Evolutionary conservation across 2,113 vertebrate genomes (phyloP).

Genomic region (Polypterus senegalus): DNA sequence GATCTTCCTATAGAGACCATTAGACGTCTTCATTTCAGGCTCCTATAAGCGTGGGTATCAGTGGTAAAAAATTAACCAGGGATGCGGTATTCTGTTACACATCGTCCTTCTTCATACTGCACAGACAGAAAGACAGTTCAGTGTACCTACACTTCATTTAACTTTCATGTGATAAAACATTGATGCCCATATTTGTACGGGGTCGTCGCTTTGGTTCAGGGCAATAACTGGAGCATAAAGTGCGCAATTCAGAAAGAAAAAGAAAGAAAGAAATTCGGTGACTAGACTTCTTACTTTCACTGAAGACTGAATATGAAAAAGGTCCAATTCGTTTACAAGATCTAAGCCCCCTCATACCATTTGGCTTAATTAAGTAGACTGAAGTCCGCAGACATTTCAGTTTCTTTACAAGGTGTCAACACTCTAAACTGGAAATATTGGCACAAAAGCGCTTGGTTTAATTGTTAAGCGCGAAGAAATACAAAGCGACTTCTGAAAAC

Average conservation of each 20-base stretch:
- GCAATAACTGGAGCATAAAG: conserved; percentile 66
- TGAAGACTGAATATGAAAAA: too few relatives aligned
- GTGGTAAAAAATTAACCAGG: conserved; percentile 62
- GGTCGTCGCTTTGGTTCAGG: conserved; percentile 50
- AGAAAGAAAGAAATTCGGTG: conserved; percentile 18
- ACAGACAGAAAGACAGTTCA: conserved; percentile 81
- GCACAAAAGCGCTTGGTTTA: too few relatives aligned
- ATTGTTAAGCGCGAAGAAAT: too few relatives aligned
- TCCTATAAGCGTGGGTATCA: conserved; percentile 53
- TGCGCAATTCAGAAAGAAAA: conserved; percentile 33
- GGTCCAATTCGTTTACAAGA: too few relatives aligned
- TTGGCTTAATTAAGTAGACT: too few relatives aligned
- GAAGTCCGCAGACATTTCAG: too few relatives aligned
- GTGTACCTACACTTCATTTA: conserved; percentile 80
- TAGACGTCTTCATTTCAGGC: conserved; percentile 32
- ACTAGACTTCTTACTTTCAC: neutral
- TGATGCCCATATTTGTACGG: conserved; percentile 59
- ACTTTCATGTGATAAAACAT: conserved; percentile 82
- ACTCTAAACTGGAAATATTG: too few relatives aligned
- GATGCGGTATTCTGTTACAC: conserved; percentile 69
- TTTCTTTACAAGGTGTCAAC: too few relatives aligned
- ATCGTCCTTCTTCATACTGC: conserved; percentile 59
- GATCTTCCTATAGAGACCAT: conserved; percentile 40
- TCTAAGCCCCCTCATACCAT: too few relatives aligned
- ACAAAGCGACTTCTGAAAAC: too few relatives aligned